These are phyloP conservation scores for fruit fly (Drosophila melanogaster) DNA, from an alignment of 1,140 invertebrate genomes.

Conservation along the genomic window Release_6_plus_ISO1_MT NC_004354.4:15598501-15599000, in stretches of 20 bases:
- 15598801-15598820: conserved; percentile 64
- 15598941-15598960: conserved; percentile 13
- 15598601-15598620: conserved; percentile 47
- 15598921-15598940: neutral
- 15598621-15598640: too few relatives aligned
- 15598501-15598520: conserved; percentile 78
- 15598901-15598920: conserved; percentile 66
- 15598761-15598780: conserved; percentile 23
- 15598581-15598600: conserved; percentile 79
- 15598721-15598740: conserved; percentile 33
- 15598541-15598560: conserved; percentile 81
- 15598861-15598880: neutral
- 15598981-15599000: too few relatives aligned
- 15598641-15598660: too few relatives aligned
- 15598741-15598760: conserved; percentile 18
- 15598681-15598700: conserved; percentile 37
- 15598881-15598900: conserved; percentile 37
- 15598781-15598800: conserved; percentile 76
- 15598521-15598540: conserved; percentile 82
- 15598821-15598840: conserved; percentile 19
- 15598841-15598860: neutral
- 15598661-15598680: conserved; percentile 23
- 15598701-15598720: conserved; percentile 23
- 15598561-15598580: conserved; percentile 82
- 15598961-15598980: neutral